These are phyloP conservation scores for Plagodis pulveraria DNA, from an alignment of 2,888 invertebrate genomes.

Conservation along the genomic window DNA sequence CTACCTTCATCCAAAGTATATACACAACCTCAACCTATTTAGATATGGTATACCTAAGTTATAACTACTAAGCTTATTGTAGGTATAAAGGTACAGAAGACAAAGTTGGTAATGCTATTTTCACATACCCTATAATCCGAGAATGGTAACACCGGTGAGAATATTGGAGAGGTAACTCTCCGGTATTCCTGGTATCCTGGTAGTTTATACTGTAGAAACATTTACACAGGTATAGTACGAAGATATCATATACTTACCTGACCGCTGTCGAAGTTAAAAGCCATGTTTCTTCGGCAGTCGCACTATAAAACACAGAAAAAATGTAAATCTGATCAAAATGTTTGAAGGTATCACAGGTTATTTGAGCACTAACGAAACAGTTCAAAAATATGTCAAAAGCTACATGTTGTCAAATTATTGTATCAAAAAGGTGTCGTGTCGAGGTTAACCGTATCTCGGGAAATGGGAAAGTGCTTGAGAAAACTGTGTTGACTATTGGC, in stretches of 20 bases:
- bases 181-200: too few species aligned
- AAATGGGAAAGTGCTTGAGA: slow-evolving; percentile 52
- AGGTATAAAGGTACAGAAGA: too few species aligned
- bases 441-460: slow-evolving; percentile 48
- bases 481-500: slow-evolving; percentile 55
- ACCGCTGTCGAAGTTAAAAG: slow-evolving; percentile 77
- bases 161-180: too few species aligned
- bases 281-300: slow-evolving; percentile 51
- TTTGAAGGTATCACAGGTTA: slow-evolving; percentile 55
- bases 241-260: slow-evolving; percentile 58
- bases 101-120: too few species aligned
- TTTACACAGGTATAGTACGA: too few species aligned
- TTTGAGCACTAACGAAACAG: slow-evolving; percentile 47
- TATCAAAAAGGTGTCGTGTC: slow-evolving; percentile 34
- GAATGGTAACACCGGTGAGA: too few species aligned
- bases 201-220: too few species aligned
- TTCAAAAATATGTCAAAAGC: slow-evolving; percentile 39
- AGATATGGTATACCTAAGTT: too few species aligned
- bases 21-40: too few species aligned
- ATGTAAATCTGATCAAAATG: slow-evolving; percentile 41
- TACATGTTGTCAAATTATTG: slow-evolving; percentile 38
- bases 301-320: slow-evolving; percentile 36
- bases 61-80: too few species aligned
- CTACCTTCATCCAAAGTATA: too few species aligned
- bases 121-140: too few species aligned